Base-by-base conservation (phyloP, 2,888 invertebrate genomes). In the Drosophila niveifrons region DNA sequence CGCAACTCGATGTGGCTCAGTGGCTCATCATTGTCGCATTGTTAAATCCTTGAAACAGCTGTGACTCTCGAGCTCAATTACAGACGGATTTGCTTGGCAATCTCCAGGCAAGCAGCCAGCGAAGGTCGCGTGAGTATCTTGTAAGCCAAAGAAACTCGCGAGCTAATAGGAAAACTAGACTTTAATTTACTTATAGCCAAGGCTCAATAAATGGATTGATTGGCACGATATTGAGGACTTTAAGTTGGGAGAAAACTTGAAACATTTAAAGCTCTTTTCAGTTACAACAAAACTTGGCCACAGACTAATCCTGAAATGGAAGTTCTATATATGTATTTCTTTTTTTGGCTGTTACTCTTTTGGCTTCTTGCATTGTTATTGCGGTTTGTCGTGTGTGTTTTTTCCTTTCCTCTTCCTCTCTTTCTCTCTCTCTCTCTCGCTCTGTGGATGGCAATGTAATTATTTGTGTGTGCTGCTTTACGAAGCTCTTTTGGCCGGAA, bases 11-110 rank as follows among this genome's bases (percentile, higher is more conserved):
- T 23, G 23, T 23, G 58, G 62, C 39, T 41, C 43, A 53, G 55
- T 44, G 71, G 78, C 75, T 78, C 78, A 78, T 76, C 80, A 78
- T 80, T 80, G 81, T 70, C 80, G 79, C 79, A 80, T 79, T 78
- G 77, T 68, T 79, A 80, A 80, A 74, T 76, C 77, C 80, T 52
- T 57, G 36, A 68, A 77, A 59, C 80, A 81, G 70, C 79, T 81
- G 81, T 34, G 81, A 77, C 77, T 72, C 72, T 65, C 66, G 55
- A 67, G 69, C 78, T 70, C 76, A 80, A 80, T 80, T 80, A 80
- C 80, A 65, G 67, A 62, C 63, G 80, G 56, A 66, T 77, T 77
- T 69, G 53, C 47, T 31, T 15, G 36, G 36, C 36, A 36, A 36
- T n/a, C n/a, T 23, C 0, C n/a, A 50, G n/a, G 17, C 6, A 11